These are phyloP conservation scores for Teleogryllus occipitalis DNA, from an alignment of 1,140 invertebrate species.

Conservation along the genomic window DNA sequence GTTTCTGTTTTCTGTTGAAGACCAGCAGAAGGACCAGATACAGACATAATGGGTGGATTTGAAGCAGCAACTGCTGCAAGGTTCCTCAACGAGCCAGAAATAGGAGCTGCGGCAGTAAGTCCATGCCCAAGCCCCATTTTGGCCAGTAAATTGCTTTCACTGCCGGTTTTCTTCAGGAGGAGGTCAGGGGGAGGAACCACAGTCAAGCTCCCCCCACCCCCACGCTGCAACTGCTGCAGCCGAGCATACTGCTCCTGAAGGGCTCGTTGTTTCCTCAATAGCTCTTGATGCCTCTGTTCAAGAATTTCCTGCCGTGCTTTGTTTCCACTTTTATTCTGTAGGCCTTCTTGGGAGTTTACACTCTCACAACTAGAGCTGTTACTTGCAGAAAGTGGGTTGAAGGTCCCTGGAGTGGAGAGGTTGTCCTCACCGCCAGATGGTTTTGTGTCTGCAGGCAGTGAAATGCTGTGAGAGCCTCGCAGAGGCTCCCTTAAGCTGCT, in stretches of 20 bases:
- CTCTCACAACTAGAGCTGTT: slow-evolving; percentile 65
- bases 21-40: background rate
- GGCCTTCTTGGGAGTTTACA: slow-evolving; percentile 63
- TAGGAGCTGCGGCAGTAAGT: slow-evolving; percentile 45
- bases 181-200: slow-evolving; percentile 49
- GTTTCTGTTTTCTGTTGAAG: slow-evolving; percentile 20
- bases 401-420: slow-evolving; percentile 9
- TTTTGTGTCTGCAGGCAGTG: slow-evolving; percentile 19
- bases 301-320: slow-evolving; percentile 62
- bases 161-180: slow-evolving; percentile 77
- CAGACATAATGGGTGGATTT: slow-evolving; percentile 12
- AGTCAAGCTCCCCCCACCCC: slow-evolving; percentile 53
- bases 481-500: slow-evolving; percentile 32
- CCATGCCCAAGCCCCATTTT: slow-evolving; percentile 62
- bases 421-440: slow-evolving; percentile 5
- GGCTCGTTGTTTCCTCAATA: slow-evolving; percentile 74
- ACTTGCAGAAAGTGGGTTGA: slow-evolving; percentile 39
- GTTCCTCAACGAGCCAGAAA: slow-evolving; percentile 55
- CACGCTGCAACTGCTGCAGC: slow-evolving; percentile 73
- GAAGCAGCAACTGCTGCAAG: slow-evolving; percentile 36
- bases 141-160: slow-evolving; percentile 75
- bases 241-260: slow-evolving; percentile 82
- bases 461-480: background rate
- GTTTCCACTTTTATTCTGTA: slow-evolving; percentile 31
- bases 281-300: slow-evolving; percentile 76